A percentile compares a stretch with the other conserved stretches of the same genome.
These are phyloP conservation scores for Meganola albula DNA, from an alignment of 2,888 invertebrate species.

Conservation along the genomic window DNA sequence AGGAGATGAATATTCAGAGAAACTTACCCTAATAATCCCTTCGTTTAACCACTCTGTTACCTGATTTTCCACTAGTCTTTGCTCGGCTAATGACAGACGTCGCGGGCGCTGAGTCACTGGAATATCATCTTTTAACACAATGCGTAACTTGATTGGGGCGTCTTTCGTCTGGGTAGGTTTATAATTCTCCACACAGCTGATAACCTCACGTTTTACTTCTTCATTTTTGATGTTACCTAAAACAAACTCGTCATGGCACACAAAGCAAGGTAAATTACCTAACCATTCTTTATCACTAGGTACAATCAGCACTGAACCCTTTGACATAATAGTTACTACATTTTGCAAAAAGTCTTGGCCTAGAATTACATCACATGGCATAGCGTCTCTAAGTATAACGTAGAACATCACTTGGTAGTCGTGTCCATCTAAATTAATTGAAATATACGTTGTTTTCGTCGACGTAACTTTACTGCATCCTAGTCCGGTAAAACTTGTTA, in stretches of 20 bases:
- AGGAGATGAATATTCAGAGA: constrained; percentile 3
- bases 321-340: constrained; percentile 6
- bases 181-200: constrained; percentile 6
- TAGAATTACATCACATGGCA: constrained; percentile 14
- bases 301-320: background rate
- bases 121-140: constrained; percentile 19
- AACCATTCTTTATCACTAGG: background rate
- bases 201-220: background rate
- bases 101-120: constrained; percentile 18
- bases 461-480: background rate
- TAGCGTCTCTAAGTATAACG: constrained; percentile 1
- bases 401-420: background rate
- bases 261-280: background rate
- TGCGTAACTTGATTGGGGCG: constrained; percentile 16
- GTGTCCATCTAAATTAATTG: background rate
- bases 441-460: background rate
- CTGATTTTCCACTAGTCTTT: constrained; percentile 2
- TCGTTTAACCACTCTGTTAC: constrained; percentile 1
- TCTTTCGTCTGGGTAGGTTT: constrained; percentile 12
- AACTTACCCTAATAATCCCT: constrained; percentile 1
- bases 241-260: background rate
- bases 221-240: background rate
- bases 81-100: background rate
- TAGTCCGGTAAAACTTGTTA: background rate
- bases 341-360: constrained; percentile 12